Evolutionary conservation across 2,888 invertebrate species (phyloP), one percentile per base, ranked within the genome.

Genomic region (Melolontha melolontha): DNA sequence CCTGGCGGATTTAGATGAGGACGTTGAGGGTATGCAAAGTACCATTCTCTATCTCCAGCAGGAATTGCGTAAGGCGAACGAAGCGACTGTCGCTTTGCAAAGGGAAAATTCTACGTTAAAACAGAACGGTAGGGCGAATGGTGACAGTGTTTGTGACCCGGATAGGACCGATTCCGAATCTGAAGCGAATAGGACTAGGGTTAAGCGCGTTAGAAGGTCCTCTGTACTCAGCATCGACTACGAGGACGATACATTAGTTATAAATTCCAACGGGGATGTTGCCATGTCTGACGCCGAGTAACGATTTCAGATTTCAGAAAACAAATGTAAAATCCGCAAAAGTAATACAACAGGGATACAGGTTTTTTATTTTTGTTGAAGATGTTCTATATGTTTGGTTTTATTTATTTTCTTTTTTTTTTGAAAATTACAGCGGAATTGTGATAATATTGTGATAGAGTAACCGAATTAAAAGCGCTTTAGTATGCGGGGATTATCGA

Each of bases 11-110:
- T 84, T 98, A 71, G 98, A 98, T 79, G 97, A 97, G 83, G 97
- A 98, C 82, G 94, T 97, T 42, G 98, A 98, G 84, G 97, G 97
- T 17, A 96, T 98, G 96, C 98, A 98, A 86, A 95, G 96, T 81
- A 97, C 97, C 71, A 97, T 98, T 79, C 88, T 95, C 83, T 94
- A 94, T 84, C 87, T 98, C 69, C 97, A 98, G 80, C 95, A 96
- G 82, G 96, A 98, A 84, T 85, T 98, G 70, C 90, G 95, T 68
- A 94, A 95, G 76, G 88, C 93, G 10, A 91, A 92, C 76, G 92
- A 93, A 74, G 72, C 75, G 22, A 73, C 76, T 50, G 42, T 67
- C 29, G 87, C 92, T 7, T 81, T 91, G 41, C 90, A 91, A 75
- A 89, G 88, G 75, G 92, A 90, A 74, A 84, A 80, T 71, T 76